A percentile compares a stretch with the other conserved stretches of the same genome.
These are phyloP conservation scores for Upupa epops DNA, from an alignment of 2,113 vertebrate genomes.

Conservation along the genomic window DNA sequence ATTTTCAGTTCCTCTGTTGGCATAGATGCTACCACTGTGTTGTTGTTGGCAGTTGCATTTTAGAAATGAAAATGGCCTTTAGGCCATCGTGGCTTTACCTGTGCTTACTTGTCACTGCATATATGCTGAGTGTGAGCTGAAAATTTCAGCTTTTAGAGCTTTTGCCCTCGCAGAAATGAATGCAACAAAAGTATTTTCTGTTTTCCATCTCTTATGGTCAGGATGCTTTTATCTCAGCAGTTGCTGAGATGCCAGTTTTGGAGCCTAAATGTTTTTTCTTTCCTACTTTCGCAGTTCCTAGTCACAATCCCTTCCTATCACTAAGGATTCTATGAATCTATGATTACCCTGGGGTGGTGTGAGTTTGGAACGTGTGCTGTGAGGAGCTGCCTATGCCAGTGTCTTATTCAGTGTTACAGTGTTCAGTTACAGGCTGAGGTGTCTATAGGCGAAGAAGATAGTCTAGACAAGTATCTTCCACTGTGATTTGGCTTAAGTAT, in stretches of 20 bases:
- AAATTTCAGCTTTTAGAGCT: not conserved
- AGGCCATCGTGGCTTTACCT: accelerated
- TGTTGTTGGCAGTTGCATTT: not conserved
- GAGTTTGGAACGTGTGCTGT: not conserved
- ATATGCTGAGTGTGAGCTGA: not conserved
- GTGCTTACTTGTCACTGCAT: not conserved
- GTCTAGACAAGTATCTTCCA: not conserved
- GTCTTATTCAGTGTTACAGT: not conserved
- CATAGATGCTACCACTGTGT: not conserved
- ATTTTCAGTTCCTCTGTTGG: not conserved
- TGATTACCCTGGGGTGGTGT: not conserved
- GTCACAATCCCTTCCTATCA: too few species aligned
- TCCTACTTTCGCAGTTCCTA: not conserved
- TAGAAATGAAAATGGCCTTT: not conserved
- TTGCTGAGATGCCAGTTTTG: not conserved
- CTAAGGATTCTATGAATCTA: too few species aligned
- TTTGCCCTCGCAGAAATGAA: not conserved
- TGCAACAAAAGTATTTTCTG: not conserved
- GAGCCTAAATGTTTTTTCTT: not conserved
- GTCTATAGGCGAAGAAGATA: not conserved
- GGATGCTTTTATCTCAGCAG: not conserved
- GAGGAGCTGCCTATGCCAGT: not conserved
- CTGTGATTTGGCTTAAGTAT: not conserved
- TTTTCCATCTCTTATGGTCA: not conserved
- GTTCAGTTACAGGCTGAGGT: not conserved